Conservation (phyloP, 2,113 vertebrate genomes). For the Craseonycteris thonglongyai region DNA sequence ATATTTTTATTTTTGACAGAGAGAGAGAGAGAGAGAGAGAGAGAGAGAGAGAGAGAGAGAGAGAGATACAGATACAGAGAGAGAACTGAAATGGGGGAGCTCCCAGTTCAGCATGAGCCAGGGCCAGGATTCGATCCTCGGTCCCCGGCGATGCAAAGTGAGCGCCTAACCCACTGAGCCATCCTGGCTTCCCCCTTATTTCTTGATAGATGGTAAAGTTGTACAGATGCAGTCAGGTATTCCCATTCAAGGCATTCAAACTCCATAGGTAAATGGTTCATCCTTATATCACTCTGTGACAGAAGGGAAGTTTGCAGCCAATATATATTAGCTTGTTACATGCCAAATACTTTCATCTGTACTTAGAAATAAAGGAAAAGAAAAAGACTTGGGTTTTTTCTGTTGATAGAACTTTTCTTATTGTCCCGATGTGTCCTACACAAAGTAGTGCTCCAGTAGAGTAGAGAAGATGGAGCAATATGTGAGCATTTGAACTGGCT, state of each 20-base stretch:
- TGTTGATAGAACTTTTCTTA: neutral
- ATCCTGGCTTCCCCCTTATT: no score
- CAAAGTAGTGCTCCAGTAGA: neutral
- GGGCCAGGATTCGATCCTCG: no score
- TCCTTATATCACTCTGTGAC: neutral
- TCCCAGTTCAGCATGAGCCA: no score
- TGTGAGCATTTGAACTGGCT: neutral
- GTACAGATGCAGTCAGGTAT: fast-evolving
- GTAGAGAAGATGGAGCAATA: neutral
- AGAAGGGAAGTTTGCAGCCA: neutral
- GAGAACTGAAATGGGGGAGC: no score
- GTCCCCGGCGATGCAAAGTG: no score
- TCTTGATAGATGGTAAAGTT: neutral
- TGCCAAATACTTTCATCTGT: neutral
- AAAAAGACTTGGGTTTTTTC: neutral
- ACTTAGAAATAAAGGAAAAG: neutral
- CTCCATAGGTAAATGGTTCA: neutral
- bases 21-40: no score
- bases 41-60: no score
- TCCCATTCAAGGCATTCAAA: neutral
- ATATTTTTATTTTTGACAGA: no score
- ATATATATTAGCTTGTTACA: neutral
- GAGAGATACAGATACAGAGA: no score
- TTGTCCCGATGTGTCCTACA: neutral
- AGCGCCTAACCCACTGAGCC: no score